These are phyloP conservation scores for Pseudoips prasinana DNA, from an alignment of 2,888 invertebrate genomes.

Conservation along the genomic window DNA sequence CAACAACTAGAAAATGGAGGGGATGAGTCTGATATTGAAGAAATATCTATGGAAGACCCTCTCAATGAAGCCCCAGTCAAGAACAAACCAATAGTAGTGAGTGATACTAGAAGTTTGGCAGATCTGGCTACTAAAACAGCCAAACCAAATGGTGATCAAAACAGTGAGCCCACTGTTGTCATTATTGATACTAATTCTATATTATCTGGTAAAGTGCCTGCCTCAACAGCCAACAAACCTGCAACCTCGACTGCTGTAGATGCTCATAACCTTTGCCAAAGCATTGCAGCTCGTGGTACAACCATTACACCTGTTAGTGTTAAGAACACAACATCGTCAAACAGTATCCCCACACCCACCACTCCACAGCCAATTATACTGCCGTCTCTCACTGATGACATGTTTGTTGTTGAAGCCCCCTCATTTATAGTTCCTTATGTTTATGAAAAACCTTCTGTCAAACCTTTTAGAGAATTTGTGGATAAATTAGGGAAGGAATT, in stretches of 20 bases:
- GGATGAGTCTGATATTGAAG: constrained; percentile 54
- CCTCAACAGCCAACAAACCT: constrained; percentile 43
- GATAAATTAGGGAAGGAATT: constrained; percentile 85
- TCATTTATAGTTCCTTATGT: constrained; percentile 97
- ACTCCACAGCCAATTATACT: constrained; percentile 78
- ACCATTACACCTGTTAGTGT: constrained; percentile 78
- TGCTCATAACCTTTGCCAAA: constrained; percentile 71
- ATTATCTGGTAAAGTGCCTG: constrained; percentile 59
- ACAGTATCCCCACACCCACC: constrained; percentile 32
- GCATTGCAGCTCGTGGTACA: constrained; percentile 76
- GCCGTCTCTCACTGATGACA: constrained; percentile 93
- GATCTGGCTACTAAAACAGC: constrained; percentile 85
- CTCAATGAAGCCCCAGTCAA: constrained; percentile 67
- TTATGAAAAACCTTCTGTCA: constrained; percentile 93
- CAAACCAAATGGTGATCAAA: constrained; percentile 68
- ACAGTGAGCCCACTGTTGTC: constrained; percentile 90
- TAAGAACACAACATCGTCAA: constrained; percentile 40
- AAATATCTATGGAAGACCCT: constrained; percentile 87
- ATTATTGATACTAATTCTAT: constrained; percentile 93
- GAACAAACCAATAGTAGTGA: constrained; percentile 84
- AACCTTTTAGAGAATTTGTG: constrained; percentile 89
- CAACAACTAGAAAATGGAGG: constrained; percentile 77
- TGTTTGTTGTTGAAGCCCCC: constrained; percentile 96
- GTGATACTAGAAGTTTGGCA: constrained; percentile 87
- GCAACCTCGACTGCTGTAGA: constrained; percentile 48